Conservation (phyloP, 2,113 vertebrate species). For the Lethenteron reissneri region DNA sequence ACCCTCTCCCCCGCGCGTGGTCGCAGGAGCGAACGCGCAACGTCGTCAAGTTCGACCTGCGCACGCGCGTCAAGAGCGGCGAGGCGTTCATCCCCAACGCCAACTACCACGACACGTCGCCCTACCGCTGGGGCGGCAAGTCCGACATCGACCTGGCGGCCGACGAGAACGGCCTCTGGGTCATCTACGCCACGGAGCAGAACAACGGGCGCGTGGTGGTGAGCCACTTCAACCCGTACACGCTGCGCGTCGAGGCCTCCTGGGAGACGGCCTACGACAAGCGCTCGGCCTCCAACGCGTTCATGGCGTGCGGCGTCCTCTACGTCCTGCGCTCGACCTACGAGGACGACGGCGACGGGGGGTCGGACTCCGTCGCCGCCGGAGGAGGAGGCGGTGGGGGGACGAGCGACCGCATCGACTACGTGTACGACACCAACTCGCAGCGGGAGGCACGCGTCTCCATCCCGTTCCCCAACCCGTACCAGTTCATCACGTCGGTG, state of each 20-base stretch:
- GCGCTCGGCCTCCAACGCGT: constrained; percentile 88
- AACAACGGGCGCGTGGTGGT: constrained; percentile 92
- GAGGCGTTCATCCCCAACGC: constrained; percentile 70
- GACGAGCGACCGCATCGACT: constrained; percentile 68
- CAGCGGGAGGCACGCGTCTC: constrained; percentile 77
- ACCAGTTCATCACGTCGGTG: constrained; percentile 96
- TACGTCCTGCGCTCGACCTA: constrained; percentile 37
- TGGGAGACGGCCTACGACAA: constrained; percentile 98
- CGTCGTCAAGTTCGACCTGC: constrained; percentile 69
- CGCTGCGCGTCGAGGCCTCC: constrained; percentile 67
- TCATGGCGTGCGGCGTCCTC: constrained; percentile 94
- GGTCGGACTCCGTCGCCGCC: not conserved
- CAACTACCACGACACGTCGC: constrained; percentile 83
- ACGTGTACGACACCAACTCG: constrained; percentile 90
- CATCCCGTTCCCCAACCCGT: constrained; percentile 87
- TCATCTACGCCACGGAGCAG: constrained; percentile 94
- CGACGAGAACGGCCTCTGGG: constrained; percentile 72
- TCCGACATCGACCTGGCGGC: constrained; percentile 77
- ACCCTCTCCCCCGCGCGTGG: too few species aligned
- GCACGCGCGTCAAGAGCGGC: constrained; percentile 79
- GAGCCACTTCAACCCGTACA: constrained; percentile 92
- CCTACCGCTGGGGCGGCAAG: constrained; percentile 81
- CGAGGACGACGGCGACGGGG: not conserved
- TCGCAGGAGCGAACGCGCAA: constrained; percentile 59
- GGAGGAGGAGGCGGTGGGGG: constrained; percentile 29